Evolutionary conservation across 1,140 invertebrate genomes (phyloP), one percentile per base, ranked within the genome.

Genomic region (Drosophila nigromelanica): DNA sequence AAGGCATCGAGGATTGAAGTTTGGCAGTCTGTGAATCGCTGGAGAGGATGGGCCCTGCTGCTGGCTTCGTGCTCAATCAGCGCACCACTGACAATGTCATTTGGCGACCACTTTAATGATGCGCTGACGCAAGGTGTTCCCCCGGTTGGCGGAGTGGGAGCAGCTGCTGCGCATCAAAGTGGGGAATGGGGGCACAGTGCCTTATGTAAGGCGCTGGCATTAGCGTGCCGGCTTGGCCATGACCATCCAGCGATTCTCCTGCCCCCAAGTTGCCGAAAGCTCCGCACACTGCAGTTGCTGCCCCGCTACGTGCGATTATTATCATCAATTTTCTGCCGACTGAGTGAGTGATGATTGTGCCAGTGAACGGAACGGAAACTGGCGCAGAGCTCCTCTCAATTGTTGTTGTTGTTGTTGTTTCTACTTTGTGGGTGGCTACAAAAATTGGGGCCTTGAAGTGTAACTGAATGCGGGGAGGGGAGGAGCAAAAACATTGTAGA

Each of bases 321-420:
- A 87, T 89, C 82, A 87, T 89, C 83, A 87, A 87, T 87, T 87
- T 87, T 87, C 58, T 79, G 83, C 45, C 79, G 69, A 78, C 67
- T 72, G 76, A 78, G 78, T 86, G 82, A 86, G 78, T 86, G 82
- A 86, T 86, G 82, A 86, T 86, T 76, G 71, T 82, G 64, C 64
- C 60, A 60, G 40, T 12, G 30, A 71, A 61, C 66, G 45, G 67
- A 86, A 74, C 68, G 69, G 73, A 80, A 80, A 77, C 80, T 45
- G 40, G 59, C 30, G 33, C 47, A 15, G 6, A 3, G 27, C 21
- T 47, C 35, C 6, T 11, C 43, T 56, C 6, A 15, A n/a, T 54
- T 43, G 42, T 39, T 39, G 10, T 64, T 64, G 67, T 48, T 39
- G 39, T 42, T 48, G 24, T 50, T 48, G 15, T 27, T 50, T 5